Conservation (phyloP, 2,113 vertebrate genomes). For the Pteruthius melanotis region DNA sequence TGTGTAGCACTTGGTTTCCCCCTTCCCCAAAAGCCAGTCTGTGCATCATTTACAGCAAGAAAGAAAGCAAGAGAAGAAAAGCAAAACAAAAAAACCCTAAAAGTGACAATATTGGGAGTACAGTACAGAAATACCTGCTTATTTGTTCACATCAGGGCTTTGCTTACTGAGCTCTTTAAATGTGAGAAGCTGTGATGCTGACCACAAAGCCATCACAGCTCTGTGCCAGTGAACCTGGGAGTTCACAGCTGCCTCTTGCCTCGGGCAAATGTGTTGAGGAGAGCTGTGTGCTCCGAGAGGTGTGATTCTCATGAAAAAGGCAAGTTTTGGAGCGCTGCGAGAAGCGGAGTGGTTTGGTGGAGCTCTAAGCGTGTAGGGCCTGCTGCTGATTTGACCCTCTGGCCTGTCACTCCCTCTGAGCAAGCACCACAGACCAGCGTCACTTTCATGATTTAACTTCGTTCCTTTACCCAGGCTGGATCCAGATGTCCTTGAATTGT, state of each 20-base stretch:
- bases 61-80: neutral
- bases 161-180: neutral
- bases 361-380: neutral
- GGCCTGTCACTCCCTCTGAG: neutral
- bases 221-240: neutral
- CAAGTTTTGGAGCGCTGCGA: neutral
- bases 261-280: neutral
- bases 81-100: neutral
- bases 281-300: neutral
- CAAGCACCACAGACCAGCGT: neutral
- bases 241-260: neutral
- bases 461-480: neutral
- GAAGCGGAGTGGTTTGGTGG: neutral
- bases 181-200: neutral
- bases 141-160: neutral
- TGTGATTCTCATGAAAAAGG: slow-evolving; percentile 26
- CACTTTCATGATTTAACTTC: neutral
- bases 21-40: neutral
- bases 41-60: neutral
- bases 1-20: neutral
- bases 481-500: neutral
- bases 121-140: neutral
- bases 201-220: neutral
- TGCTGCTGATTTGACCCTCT: neutral
- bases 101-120: neutral